Conservation (phyloP, 2,797 vertebrate genomes). For the Brachymystax lenok region DNA sequence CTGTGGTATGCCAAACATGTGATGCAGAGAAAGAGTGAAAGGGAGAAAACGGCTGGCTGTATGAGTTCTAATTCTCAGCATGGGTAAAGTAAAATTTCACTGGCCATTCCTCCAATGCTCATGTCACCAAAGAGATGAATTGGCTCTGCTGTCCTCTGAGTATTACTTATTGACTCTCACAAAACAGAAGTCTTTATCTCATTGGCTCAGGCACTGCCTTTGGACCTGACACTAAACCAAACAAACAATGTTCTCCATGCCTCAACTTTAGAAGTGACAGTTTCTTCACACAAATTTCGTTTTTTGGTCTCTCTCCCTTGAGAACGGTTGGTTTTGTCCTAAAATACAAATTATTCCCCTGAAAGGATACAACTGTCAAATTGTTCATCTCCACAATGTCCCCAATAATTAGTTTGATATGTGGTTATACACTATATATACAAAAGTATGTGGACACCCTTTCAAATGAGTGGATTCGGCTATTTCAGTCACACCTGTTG, state of each 20-base stretch:
- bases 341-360: slow-evolving; percentile 67
- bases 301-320: slow-evolving; percentile 32
- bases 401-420: slow-evolving; percentile 63
- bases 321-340: slow-evolving; percentile 58
- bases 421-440: slow-evolving; percentile 27
- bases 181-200: slow-evolving; percentile 75
- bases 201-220: slow-evolving; percentile 73
- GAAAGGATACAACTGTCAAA: slow-evolving; percentile 70
- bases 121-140: slow-evolving; percentile 73
- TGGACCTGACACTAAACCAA: slow-evolving; percentile 67
- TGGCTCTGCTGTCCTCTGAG: slow-evolving; percentile 61
- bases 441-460: too few relatives aligned
- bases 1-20: slow-evolving; percentile 19
- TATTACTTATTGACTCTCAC: slow-evolving; percentile 69
- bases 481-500: too few relatives aligned
- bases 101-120: slow-evolving; percentile 52
- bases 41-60: slow-evolving; percentile 1
- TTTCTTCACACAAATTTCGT: slow-evolving; percentile 22
- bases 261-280: slow-evolving; percentile 67
- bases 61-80: slow-evolving; percentile 36
- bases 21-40: background rate
- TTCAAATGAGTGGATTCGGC: too few relatives aligned
- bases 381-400: slow-evolving; percentile 53
- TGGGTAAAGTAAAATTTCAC: slow-evolving; percentile 33
- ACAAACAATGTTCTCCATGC: slow-evolving; percentile 67